Base-by-base conservation (phyloP, 2,888 invertebrate genomes). In the Scaptodrosophila latifasciaeformis region DNA sequence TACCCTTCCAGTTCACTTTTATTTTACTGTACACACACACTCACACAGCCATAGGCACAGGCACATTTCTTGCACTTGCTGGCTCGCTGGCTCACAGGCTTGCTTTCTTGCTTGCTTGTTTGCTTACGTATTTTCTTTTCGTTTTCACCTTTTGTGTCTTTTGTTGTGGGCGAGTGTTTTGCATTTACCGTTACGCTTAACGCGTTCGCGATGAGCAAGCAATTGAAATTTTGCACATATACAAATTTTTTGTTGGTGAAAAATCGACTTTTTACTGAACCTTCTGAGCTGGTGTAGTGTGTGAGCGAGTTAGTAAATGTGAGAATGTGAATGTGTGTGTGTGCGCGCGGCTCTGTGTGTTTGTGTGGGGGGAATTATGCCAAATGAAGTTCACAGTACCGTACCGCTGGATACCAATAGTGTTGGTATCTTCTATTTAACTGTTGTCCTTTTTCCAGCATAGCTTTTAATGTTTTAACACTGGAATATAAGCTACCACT, bases 251-350 rank as follows among this genome's bases (percentile, higher is more conserved):
- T 67, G 74, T 76, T 71, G 71, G 67, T 67, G 78, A 75, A 78
- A 78, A 78, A 78, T 78, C 82, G 78, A 78, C 78, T 78, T 78
- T 77, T 71, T 75, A 58, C 67, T 56, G n/a, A n/a, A n/a, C n/a
- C 47, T 49, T n/a, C n/a, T n/a, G n/a, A n/a, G n/a, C n/a, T n/a
- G n/a, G 40, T 17, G 37, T 52, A 62, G 44, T 10, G 21, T 59
- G 44, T 53, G 48, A 30, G 18, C 18, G 30, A 2, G 10, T 31
- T n/a, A 21, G 13, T 43, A n/a, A n/a, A 27, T 58, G 49, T 39
- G 49, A n/a, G n/a, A n/a, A n/a, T 44, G 51, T 34, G 29, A 48
- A 37, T 40, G 13, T 48, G 17, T 30, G 39, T 42, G 12, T 10
- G 21, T 13, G 15, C 18, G 19, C 5, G 40, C n/a, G 39, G 10